Conservation (phyloP, 2,888 invertebrate genomes). For the Sthenelais limicola region DNA sequence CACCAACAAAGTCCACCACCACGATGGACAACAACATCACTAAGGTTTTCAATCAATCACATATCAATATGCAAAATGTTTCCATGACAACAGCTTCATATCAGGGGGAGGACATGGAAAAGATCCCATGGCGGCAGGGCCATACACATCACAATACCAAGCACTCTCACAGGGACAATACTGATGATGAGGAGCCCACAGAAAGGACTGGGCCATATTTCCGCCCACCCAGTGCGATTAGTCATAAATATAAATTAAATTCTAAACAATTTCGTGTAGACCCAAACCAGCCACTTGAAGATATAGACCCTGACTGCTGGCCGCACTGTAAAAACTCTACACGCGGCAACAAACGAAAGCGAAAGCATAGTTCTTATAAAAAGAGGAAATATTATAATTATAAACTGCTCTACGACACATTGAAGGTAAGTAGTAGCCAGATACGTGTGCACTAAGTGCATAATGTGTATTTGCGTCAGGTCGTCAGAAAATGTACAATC, state of each 20-base stretch:
- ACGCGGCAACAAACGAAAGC: constrained; percentile 31
- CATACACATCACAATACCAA: constrained; percentile 28
- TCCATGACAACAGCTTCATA: neutral
- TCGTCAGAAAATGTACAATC: too few relatives aligned
- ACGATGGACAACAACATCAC: constrained; percentile 1
- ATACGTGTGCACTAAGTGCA: too few relatives aligned
- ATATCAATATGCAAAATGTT: constrained; percentile 4
- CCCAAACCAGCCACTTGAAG: neutral
- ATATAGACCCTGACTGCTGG: constrained; percentile 37
- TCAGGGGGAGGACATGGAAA: constrained; percentile 15
- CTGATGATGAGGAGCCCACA: constrained; percentile 10
- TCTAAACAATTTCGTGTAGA: constrained; percentile 31
- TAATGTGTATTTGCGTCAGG: too few relatives aligned
- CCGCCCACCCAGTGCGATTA: constrained; percentile 38
- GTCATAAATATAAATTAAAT: constrained; percentile 28
- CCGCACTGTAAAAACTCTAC: constrained; percentile 31
- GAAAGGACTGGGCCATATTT: constrained; percentile 33
- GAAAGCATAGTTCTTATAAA: constrained; percentile 35
- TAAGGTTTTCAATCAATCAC: constrained; percentile 21
- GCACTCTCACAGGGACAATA: neutral
- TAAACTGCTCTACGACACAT: constrained; percentile 41
- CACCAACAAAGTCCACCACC: neutral
- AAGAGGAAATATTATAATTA: constrained; percentile 40
- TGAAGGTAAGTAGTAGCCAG: constrained; percentile 30
- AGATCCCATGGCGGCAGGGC: constrained; percentile 25